Evolutionary conservation across 2,113 vertebrate species (phyloP), one percentile per base, ranked within the genome.

Genomic region (Balaeniceps rex): DNA sequence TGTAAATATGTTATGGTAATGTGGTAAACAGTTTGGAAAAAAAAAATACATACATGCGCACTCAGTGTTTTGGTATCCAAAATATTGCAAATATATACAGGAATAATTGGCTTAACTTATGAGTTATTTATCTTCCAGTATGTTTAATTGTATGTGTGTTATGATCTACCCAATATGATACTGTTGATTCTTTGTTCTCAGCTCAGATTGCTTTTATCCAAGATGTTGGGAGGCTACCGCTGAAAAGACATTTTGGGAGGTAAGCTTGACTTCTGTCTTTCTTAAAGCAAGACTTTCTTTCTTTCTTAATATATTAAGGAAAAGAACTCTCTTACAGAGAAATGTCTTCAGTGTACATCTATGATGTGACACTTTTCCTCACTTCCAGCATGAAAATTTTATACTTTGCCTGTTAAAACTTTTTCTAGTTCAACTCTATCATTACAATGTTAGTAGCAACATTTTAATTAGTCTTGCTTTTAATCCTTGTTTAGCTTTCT

Each of bases 171-270:
- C 40, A 46, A 9, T 26, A 2, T 51, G n/a, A 64, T 14, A 36
- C 29, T 81, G 54, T 26, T 86, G 79, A 26, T 86, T 88, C 71
- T 97, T 46, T 97, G 70, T 97, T 95, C 94, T 85, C 95, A 99
- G 99, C 98, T 98, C 99, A 99, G 96, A 99, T 99, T 94, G 97
- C 98, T 82, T 99, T 99, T 94, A 99, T 99, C 89, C 99, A 99
- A 90, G 99, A 99, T 6, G 97, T 99, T 95, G 99, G 99, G 74
- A 99, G 98, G 86, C 98, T 99, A 94, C 98, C 99, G 12, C 97
- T 99, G 88, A 98, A 98, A 89, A 98, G 97, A 79, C 93, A 97
- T 81, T 98, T 98, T 92, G 96, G 96, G 96, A 99, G 99, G 99
- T 99, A 98, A 97, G 95, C 49, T 69, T 14, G 11, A 36, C n/a